Conservation (phyloP, 2,888 invertebrate species). For the Sepiola atlantica region DNA sequence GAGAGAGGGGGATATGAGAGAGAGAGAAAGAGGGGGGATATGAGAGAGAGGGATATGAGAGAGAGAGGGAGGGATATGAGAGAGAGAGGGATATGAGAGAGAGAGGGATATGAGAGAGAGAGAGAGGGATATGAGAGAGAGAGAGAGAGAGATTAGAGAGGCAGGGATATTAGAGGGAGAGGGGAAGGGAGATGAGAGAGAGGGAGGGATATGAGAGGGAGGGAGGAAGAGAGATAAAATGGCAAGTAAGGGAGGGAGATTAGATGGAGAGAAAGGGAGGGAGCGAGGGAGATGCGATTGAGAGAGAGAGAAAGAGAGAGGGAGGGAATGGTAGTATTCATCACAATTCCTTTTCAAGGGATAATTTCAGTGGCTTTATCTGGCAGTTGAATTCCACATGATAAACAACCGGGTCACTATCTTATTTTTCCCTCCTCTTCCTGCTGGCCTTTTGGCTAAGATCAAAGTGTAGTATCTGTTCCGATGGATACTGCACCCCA, state of each 20-base stretch:
- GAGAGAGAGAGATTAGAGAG: rapidly evolving
- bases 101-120: not conserved
- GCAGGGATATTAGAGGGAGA: rapidly evolving
- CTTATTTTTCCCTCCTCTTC: too few relatives aligned
- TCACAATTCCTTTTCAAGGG: too few relatives aligned
- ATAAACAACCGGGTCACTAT: too few relatives aligned
- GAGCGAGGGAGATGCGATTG: not conserved
- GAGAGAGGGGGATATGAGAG: not conserved
- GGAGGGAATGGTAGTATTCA: not conserved
- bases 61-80: rapidly evolving
- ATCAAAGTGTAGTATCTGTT: too few relatives aligned
- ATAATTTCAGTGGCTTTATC: too few relatives aligned
- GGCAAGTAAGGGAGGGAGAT: too few relatives aligned
- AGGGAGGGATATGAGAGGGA: too few relatives aligned
- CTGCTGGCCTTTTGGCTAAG: too few relatives aligned
- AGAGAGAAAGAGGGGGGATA: not conserved
- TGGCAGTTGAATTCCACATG: too few relatives aligned
- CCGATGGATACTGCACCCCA: too few relatives aligned
- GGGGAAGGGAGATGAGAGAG: not conserved
- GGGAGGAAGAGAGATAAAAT: not conserved
- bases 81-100: not conserved
- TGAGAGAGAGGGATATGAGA: not conserved
- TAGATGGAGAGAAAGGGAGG: not conserved
- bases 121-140: not conserved
- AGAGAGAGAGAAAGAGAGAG: not conserved